Evolutionary conservation across 2,797 vertebrate genomes (phyloP).

Genomic region (Anabacerthia variegaticeps): DNA sequence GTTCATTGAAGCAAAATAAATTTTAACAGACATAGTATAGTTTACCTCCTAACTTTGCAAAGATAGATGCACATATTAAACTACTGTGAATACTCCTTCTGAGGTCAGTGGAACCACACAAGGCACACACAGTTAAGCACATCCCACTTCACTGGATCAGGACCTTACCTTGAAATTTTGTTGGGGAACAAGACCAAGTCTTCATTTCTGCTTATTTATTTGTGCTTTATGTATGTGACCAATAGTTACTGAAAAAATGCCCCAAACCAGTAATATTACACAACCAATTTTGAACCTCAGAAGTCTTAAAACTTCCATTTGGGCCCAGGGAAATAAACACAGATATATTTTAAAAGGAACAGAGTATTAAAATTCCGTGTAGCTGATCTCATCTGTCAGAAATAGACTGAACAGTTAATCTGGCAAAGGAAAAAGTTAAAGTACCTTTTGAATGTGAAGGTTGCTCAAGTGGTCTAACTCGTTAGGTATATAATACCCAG

Average conservation of each 20-base stretch:
- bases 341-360: not conserved
- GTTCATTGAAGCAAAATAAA: not conserved
- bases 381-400: constrained; percentile 38
- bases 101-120: not conserved
- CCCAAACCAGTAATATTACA: not conserved
- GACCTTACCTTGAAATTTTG: not conserved
- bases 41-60: not conserved
- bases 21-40: not conserved
- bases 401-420: constrained; percentile 12
- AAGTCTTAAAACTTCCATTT: not conserved
- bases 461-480: constrained; percentile 38
- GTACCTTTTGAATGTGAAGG: constrained; percentile 16
- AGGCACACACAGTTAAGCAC: not conserved
- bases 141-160: not conserved
- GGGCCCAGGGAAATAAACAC: not conserved
- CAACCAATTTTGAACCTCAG: not conserved
- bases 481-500: constrained; percentile 61
- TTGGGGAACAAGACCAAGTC: not conserved
- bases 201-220: not conserved
- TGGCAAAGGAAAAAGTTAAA: constrained; percentile 17
- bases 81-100: not conserved
- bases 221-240: not conserved
- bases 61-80: not conserved
- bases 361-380: constrained; percentile 3
- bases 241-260: not conserved